Evolutionary conservation across 2,113 vertebrate species (phyloP), one percentile per base, ranked within the genome.

Genomic region (Sander vitreus): DNA sequence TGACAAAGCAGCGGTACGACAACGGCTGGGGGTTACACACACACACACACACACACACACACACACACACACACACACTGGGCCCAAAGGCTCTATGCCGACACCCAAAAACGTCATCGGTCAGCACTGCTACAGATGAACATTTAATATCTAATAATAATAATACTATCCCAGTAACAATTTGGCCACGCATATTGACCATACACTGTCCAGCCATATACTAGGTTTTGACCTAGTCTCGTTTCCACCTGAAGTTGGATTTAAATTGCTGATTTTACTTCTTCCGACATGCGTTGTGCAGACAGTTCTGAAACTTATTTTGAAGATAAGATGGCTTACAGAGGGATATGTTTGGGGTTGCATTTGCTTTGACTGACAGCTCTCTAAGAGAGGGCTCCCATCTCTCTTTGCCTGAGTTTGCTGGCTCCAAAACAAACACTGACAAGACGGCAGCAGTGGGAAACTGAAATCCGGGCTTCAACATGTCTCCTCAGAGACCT

Each of bases 361-460:
- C 21, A 18, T 70, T 70, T 53, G 19, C 51, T 53, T 45, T 71
- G 65, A 78, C 47, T 83, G 85, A 83, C 65, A 39, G 65, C 23
- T 66, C 54, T 62, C 23, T 50, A 3, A 68, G 18, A 57, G n/a
- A 63, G 50, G 12, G 18, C 27, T 47, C 65, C 39, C 21, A 6
- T 64, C 69, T 50, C 47, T 58, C 63, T 59, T 48, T 59, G 45
- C 51, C 51, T 16, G 13, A 68, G 66, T 70, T 81, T 60, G 21
- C 58, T 55, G 45, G 15, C 65, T 59, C 64, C 25, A 64, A 70
- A 68, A 73, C 66, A 71, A 83, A 79, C 59, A 75, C 50, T 48
- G 65, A 48, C 58, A 54, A 65, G 55, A n/a, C 33, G 33, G 51
- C 66, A 76, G 73, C 54, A 30, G 51, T 16, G 0, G 51, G 3